A percentile compares a stretch with the other conserved stretches of the same genome.
Conservation (phyloP, 2,113 vertebrate genomes). For the Manacus vitellinus region DNA sequence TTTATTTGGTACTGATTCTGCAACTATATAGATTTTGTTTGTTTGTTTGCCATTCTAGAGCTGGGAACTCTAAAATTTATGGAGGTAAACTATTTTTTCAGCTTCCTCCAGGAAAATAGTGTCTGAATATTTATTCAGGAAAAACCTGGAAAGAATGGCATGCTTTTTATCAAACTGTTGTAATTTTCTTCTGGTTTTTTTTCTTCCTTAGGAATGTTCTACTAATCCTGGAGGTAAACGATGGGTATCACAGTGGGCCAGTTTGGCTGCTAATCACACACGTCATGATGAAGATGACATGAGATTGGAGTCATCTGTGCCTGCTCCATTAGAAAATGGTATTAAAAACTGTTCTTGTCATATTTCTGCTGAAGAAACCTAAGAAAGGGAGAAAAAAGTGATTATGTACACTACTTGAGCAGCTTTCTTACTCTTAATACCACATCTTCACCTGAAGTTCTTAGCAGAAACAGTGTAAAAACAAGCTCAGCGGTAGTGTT, state of each 20-base stretch:
- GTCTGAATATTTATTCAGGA: not conserved
- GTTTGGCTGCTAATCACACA: constrained; percentile 92
- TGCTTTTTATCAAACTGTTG: not conserved
- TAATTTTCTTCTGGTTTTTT: not conserved
- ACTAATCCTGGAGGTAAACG: constrained; percentile 84
- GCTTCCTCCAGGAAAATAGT: not conserved
- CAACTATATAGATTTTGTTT: not conserved
- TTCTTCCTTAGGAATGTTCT: constrained; percentile 73
- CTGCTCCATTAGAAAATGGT: constrained; percentile 88
- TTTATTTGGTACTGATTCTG: not conserved
- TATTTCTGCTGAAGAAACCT: not conserved
- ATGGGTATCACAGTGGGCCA: constrained; percentile 97
- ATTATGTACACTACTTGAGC: not conserved
- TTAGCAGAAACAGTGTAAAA: not conserved
- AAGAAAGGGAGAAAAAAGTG: not conserved
- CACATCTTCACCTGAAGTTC: not conserved
- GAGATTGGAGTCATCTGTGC: constrained; percentile 79
- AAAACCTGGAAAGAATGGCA: not conserved
- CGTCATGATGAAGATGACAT: constrained; percentile 89
- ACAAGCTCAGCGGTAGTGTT: not conserved
- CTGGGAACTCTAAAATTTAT: not conserved
- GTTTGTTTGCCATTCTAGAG: not conserved
- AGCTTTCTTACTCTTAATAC: not conserved
- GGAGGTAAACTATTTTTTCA: not conserved
- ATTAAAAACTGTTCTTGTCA: constrained; percentile 19